Percentiles rank a stretch among this genome's conserved stretches.
Evolutionary conservation across 35 echinoderm and acorn worm species (phyloP).

Genomic region (Chiridota heheva): DNA sequence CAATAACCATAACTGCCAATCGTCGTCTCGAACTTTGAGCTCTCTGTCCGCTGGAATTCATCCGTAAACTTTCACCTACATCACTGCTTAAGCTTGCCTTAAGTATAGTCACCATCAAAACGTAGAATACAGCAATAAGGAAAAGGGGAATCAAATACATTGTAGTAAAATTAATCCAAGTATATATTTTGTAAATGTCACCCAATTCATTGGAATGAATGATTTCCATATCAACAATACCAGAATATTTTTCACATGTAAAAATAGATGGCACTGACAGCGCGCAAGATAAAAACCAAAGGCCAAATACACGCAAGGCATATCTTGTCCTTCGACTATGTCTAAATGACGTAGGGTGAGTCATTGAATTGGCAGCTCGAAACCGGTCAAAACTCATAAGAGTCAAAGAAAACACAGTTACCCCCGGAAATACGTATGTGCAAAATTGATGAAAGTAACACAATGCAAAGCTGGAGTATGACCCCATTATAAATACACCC

Average conservation of each 20-base stretch:
- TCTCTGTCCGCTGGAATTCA: conserved; percentile 23
- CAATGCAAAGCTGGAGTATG: background rate
- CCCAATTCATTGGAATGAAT: too few relatives aligned
- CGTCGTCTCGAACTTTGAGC: conserved; percentile 31
- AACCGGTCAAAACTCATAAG: conserved; percentile 45
- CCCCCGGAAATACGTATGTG: conserved; percentile 18
- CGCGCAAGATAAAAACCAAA: conserved; percentile 5
- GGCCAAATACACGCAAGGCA: background rate
- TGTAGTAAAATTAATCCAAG: conserved; percentile 26
- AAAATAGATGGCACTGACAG: background rate
- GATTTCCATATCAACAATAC: conserved; percentile 16
- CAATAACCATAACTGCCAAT: conserved; percentile 38
- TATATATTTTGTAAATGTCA: too few relatives aligned
- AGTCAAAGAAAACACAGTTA: conserved; percentile 34
- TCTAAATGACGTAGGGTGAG: conserved; percentile 22
- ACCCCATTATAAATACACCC: conserved; percentile 13
- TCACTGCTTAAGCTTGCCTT: conserved; percentile 20
- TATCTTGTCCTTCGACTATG: background rate
- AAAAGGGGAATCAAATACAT: conserved; percentile 33
- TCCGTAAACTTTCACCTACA: conserved; percentile 17
- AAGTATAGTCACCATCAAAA: conserved; percentile 20
- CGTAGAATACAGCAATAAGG: conserved; percentile 42
- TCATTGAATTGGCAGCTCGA: conserved; percentile 26
- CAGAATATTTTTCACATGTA: background rate
- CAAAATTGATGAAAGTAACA: conserved; percentile 9